Base-by-base conservation (phyloP, 2,113 vertebrate genomes). In the Eclectus roratus region DNA sequence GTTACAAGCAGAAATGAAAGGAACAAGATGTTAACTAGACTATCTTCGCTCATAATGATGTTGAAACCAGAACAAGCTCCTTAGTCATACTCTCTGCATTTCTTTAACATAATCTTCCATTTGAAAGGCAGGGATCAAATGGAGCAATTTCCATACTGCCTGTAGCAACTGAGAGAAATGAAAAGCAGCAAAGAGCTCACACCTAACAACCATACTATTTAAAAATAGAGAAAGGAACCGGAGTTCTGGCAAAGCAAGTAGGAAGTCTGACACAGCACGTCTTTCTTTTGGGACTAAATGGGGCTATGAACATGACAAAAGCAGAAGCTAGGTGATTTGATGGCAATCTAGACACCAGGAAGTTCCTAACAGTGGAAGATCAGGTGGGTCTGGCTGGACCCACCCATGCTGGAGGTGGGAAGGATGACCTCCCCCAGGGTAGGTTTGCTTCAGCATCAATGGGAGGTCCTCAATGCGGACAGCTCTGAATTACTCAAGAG, bases 121-220 rank as follows among this genome's bases (percentile, higher is more conserved):
- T 88, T 93, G 72, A 90, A 94, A 94, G 84, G 39, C 39, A 71
- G 23, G 60, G 72, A 88, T 95, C 92, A 91, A 90, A 73, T 43
- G 43, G 39, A 86, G 20, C 44, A 6, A 94, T 91, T 93, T 92
- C 95, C 88, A 94, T 68, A 49, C 24, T 65, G 76, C 47, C 72
- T 84, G 55, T 29, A 94, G 88, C 43, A 91, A 78, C 19, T 41
- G 46, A 23, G n/a, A 77, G 39, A 47, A 86, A 81, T 0, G 33
- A 76, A 76, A 63, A 85, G 31, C 17, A 72, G 39, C 44, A 63
- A 88, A 73, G 49, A 64, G 39, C 52, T 89, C 83, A 76, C 46
- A 74, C 39, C 56, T 71, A 82, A 85, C 66, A 53, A 63, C 31
- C 2, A 3, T 16, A 44, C n/a, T 63, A 29, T 47, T 84, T 60